Base-by-base conservation (phyloP, 2,113 vertebrate genomes). In the Macquaria ambigua region DNA sequence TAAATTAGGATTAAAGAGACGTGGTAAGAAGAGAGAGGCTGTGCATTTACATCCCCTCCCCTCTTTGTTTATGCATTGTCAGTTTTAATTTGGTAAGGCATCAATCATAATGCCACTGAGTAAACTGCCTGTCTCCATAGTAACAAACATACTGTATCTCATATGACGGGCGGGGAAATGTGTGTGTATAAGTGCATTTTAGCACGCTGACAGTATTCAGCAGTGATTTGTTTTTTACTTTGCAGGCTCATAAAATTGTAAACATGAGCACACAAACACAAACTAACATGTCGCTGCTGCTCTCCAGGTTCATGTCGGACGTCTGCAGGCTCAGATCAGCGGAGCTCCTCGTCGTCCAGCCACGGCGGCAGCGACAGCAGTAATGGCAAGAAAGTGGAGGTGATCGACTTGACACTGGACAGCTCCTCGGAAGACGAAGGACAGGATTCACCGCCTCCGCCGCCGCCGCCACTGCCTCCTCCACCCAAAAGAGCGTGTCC, bases 341-440 rank as follows among this genome's bases (percentile, higher is more conserved):
- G 85, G 92, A 97, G 94, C 48, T 96, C 95, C 48, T 97, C 96
- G 23, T 96, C 94, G 50, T 90, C 93, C 50, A 78, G 85, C 78
- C 93, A 95, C 86, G 68, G 90, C 0, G 90, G 88, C 28, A 94
- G 96, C 81, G 96, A 96, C 75, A 37, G 86, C 85, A 79, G 90
- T 62, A 96, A 95, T 82, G 94, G 96, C 59, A 98, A 97, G 94
- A 98, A 97, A 48, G 98, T 99, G 43, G 98, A 99, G 83, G 98
- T 99, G 91, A 99, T 99, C 62, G 98, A 99, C 91, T 91, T 99
- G 91, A 99, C 98, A 23, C 95, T 98, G 53, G 98, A 99, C 94
- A 99, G 98, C 93, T 99, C 98, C 2, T 99, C 98, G 0, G 97
- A 98, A 0, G 97, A 98, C 3, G 98, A 99, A 20, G 98, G 97